Base-by-base conservation (phyloP, 1,140 invertebrate genomes). In the Neuroterus valhalla region DNA sequence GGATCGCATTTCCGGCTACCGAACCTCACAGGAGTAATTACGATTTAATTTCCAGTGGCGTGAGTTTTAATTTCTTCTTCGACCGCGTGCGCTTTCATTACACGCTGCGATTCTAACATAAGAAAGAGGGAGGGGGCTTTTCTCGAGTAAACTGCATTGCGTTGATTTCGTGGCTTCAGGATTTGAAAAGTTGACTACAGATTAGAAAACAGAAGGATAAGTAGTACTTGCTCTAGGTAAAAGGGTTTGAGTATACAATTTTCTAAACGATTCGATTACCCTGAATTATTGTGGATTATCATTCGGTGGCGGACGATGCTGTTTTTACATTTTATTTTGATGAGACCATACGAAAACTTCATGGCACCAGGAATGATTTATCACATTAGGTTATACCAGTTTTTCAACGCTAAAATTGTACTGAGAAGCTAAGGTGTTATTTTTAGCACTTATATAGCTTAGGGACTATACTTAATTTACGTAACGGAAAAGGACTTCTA, bases 41-140 rank as follows among this genome's bases (percentile, higher is more conserved):
- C 68, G 45, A 75, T 78, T 75, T 78, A 81, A 82, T 83, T 84
- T 75, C 71, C 78, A 68, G 72, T 62, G 55, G 21, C 55, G 55
- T 6, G 55, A 26, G 5, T 26, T 62, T 62, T 62, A 26, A 62
- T 26, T 26, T 26, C 21, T 48, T n/a, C 17, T n/a, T 48, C 46
- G 15, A 48, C 15, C 6, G n/a, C 17, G n/a, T 48, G 17, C 46
- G 17, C 46, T n/a, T 48, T 48, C 46, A 48, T 48, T n/a, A 48
- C 17, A 38, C 1, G 31, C 17, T n/a, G 46, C n/a, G 17, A n/a
- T 48, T 48, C 17, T 17, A 17, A 48, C n/a, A 48, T 17, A 48
- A 48, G 17, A 19, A 17, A 48, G 6, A 19, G n/a, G 8, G 46
- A 2, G 15, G n/a, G 8, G 46, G 46, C 1, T 8, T 38, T 38